phyloP scores from a whole-genome alignment of 2,113 vertebrate genomes.

The Engystomops pustulosus region DNA sequence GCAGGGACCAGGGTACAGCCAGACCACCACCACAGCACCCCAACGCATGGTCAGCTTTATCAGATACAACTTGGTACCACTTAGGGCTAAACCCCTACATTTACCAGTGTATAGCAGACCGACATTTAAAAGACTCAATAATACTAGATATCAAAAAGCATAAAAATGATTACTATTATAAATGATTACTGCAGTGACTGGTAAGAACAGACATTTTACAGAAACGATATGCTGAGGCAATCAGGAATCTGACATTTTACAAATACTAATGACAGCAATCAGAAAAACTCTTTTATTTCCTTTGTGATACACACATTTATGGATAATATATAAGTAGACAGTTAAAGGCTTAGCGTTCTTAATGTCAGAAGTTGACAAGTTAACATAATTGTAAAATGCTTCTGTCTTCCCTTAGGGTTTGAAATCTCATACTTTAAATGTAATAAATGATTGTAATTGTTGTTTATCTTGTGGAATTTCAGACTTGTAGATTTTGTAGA shows the following conservation, averaged over 20 bases:
- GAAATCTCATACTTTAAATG: not conserved
- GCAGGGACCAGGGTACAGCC: too few relatives aligned
- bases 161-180: not conserved
- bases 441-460: slow-evolving; percentile 10
- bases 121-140: too few relatives aligned
- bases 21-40: too few relatives aligned
- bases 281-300: slow-evolving; percentile 15
- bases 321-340: not conserved
- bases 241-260: not conserved
- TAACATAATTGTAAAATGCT: slow-evolving; percentile 1
- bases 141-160: too few relatives aligned
- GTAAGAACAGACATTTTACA: not conserved
- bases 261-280: not conserved
- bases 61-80: too few relatives aligned
- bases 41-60: too few relatives aligned
- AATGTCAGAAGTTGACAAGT: not conserved
- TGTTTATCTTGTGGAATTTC: not conserved
- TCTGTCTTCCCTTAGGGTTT: not conserved
- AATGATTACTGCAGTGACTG: not conserved
- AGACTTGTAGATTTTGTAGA: not conserved
- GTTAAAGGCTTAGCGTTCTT: slow-evolving; percentile 3
- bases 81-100: too few relatives aligned
- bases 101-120: too few relatives aligned
- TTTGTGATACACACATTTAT: not conserved
- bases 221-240: not conserved